Base-by-base conservation (phyloP, 1,140 invertebrate species). In the Helicoverpa armigera region DNA sequence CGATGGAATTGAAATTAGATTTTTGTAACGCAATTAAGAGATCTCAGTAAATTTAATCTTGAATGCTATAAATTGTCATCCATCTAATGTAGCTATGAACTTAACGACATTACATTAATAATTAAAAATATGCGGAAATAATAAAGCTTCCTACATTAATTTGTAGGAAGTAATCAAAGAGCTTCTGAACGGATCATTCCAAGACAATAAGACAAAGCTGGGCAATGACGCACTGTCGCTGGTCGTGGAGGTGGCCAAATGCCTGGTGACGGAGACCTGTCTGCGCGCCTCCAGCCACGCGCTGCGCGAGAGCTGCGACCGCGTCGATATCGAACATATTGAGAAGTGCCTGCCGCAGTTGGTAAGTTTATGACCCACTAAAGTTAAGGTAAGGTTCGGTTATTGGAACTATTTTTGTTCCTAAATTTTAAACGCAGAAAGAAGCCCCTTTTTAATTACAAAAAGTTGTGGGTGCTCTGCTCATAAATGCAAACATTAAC, bases 311-410 rank as follows among this genome's bases (percentile, higher is more conserved):
- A 88, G 89, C 65, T 92, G 90, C 77, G 89, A 91, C 77, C 85
- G 87, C 84, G 88, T 95, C 54, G 91, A 93, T 58, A 84, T 93
- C 78, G 90, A 95, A 77, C 94, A 95, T 87, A 87, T 95, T 60
- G 92, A 95, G 82, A 95, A 95, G 83, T 94, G 94, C 80, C 78
- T 95, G 76, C 91, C 94, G 29, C 94, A 95, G 84, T 63, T 95
- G 87, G 94, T 95, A 88, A 90, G 86, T 82, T 74, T 14, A 23
- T 29, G 2, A 11, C 18, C 10, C 2, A 1, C 10, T 29, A 4
- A 3, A 7, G n/a, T 61, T n/a, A n/a, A n/a, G n/a, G n/a, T n/a
- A n/a, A n/a, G 23, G 23, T 23, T 23, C 2, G 23, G 23, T 23
- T 23, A 23, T 23, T 23, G 23, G 23, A 1, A 23, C 23, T 2